phyloP scores from a whole-genome alignment of 2,797 vertebrate species.

The Anniella stebbinsi region DNA sequence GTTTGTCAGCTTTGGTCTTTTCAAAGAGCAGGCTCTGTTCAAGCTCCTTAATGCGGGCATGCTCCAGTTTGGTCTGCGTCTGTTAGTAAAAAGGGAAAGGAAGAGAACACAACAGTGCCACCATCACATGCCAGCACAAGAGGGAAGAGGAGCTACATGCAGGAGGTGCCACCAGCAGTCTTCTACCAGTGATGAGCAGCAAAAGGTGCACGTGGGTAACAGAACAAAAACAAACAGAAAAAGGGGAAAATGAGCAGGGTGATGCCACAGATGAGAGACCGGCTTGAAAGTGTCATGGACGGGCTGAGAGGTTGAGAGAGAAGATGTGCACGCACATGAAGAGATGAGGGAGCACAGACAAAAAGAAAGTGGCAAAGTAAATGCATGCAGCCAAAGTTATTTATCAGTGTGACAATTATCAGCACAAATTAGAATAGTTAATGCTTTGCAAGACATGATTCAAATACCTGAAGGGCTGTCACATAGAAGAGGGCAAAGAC shows the following conservation, averaged over 20 bases:
- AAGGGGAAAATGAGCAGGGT: conserved; percentile 40
- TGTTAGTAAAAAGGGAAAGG: conserved; percentile 99
- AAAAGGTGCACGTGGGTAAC: conserved; percentile 70
- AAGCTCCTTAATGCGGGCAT: conserved; percentile 99
- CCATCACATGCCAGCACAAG: conserved; percentile 98
- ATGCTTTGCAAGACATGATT: conserved; percentile 53
- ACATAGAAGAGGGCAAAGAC: neutral
- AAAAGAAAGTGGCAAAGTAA: conserved; percentile 62
- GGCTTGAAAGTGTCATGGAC: conserved; percentile 50
- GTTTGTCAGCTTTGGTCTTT: conserved; percentile 99
- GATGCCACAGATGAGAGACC: conserved; percentile 67
- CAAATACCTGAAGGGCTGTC: neutral
- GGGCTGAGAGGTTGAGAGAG: conserved; percentile 62
- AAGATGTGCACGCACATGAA: conserved; percentile 43
- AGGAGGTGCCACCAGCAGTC: conserved; percentile 83
- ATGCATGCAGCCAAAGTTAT: conserved; percentile 84
- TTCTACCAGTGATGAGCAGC: conserved; percentile 78
- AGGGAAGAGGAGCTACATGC: conserved; percentile 86
- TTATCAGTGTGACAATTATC: conserved; percentile 79
- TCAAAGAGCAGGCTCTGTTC: conserved; percentile 99
- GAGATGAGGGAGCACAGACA: conserved; percentile 69
- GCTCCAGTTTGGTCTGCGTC: conserved; percentile 99
- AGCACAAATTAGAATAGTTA: conserved; percentile 85
- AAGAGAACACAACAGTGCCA: conserved; percentile 99
- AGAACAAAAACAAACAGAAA: conserved; percentile 53